Evolutionary conservation across 2,888 invertebrate genomes (phyloP).

Genomic region (Liodrosophila aerea): DNA sequence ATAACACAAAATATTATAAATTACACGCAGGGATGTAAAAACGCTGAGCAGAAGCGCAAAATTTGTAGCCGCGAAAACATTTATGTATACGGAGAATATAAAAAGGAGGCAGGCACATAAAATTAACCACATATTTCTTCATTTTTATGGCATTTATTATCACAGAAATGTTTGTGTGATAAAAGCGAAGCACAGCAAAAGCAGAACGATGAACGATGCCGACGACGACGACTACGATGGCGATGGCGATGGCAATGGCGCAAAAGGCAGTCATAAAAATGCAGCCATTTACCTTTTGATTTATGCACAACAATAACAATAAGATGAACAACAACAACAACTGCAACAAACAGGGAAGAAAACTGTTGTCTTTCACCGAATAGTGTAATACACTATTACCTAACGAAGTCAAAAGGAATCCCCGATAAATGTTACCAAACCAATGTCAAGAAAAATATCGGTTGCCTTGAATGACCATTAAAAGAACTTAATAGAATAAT

Average conservation of each 20-base stretch:
- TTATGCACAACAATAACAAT: slow-evolving; percentile 70
- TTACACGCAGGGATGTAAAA: slow-evolving; percentile 71
- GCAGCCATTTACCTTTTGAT: slow-evolving; percentile 79
- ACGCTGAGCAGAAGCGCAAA: slow-evolving; percentile 54
- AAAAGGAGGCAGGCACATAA: slow-evolving; percentile 76
- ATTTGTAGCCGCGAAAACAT: slow-evolving; percentile 77
- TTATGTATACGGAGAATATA: slow-evolving; percentile 61
- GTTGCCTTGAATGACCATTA: slow-evolving; percentile 49
- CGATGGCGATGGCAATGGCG: slow-evolving; percentile 48
- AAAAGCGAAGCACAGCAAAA: slow-evolving; percentile 68
- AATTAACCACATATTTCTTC: slow-evolving; percentile 81
- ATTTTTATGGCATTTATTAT: slow-evolving; percentile 81
- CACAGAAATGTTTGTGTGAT: slow-evolving; percentile 79
- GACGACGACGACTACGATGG: slow-evolving; percentile 12
- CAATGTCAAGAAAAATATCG: slow-evolving; percentile 32
- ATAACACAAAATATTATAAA: slow-evolving; percentile 76
- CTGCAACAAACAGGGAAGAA: slow-evolving; percentile 9
- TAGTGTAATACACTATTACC: slow-evolving; percentile 6
- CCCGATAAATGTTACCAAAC: no score
- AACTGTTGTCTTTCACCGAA: not conserved
- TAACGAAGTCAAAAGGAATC: no score
- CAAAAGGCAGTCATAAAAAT: slow-evolving; percentile 77
- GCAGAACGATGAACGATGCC: slow-evolving; percentile 47
- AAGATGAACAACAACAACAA: slow-evolving; percentile 13
- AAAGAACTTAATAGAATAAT: no score